Base-by-base conservation (phyloP, 2,888 invertebrate species). In the Nemurella pictetii region DNA sequence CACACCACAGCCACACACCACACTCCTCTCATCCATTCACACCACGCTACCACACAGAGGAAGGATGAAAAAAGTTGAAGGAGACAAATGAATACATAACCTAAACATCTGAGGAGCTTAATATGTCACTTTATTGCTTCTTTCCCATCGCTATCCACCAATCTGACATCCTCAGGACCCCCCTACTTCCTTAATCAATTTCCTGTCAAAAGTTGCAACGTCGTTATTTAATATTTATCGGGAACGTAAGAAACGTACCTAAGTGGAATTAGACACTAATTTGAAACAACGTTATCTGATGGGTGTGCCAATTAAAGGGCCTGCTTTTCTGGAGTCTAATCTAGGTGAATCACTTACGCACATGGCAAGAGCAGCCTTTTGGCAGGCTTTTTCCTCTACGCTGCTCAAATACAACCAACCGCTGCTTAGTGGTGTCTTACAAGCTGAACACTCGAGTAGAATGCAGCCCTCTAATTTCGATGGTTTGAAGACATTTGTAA, bases 181-280 rank as follows among this genome's bases (percentile, higher is more conserved):
- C 55, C 20, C 9, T 81, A 25, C 73, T 72, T 82, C 55, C 28
- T 82, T 72, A 82, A 82, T 82, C 82, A 82, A 82, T 82, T 82
- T 82, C 82, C 82, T 82, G 82, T 82, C 82, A 82, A 55, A 81
- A 81, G 32, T 35, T 26, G 80, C 36, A 25, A 26, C 80, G n/a
- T 81, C 26, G 36, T 81, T 32, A 81, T 81, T 81, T 36, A 81
- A 32, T 32, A 81, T 81, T 81, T 81, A 81, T 81, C 35, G 80
- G 32, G 35, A 35, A 81, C 27, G 20, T 32, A 35, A 30, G 36
- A 32, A 35, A 35, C 55, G 55, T 20, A 55, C 55, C 55, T 55
- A 55, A 81, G 80, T 81, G 80, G 20, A 75, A 28, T 75, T 75
- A 75, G 75, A 75, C 75, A 75, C 12, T 75, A 75, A 75, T 75